These are phyloP conservation scores for Pheucticus melanocephalus DNA, from an alignment of 2,113 vertebrate species.

Conservation along the genomic window DNA sequence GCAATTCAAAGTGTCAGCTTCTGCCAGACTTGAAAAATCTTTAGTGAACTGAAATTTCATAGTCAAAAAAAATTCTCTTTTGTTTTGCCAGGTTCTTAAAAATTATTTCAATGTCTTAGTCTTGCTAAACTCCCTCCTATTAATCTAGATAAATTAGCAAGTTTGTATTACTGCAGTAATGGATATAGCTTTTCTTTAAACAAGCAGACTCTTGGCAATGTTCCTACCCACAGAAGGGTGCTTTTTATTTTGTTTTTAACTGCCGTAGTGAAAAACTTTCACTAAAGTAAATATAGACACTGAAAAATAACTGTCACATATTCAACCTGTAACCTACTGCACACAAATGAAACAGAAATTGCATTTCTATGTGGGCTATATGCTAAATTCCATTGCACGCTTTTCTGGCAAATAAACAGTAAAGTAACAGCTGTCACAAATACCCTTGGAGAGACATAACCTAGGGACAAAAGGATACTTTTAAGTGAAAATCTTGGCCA, in stretches of 20 bases:
- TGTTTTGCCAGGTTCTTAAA: background rate
- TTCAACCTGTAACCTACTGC: background rate
- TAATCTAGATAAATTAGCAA: background rate
- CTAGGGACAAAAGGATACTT: background rate
- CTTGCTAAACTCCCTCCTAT: background rate
- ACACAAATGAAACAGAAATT: background rate
- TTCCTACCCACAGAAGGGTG: rapidly evolving
- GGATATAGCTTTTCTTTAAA: background rate
- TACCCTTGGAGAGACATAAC: background rate
- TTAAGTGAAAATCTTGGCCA: background rate
- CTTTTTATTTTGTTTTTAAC: background rate
- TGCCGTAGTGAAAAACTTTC: background rate
- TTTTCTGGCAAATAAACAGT: background rate
- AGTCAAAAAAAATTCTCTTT: background rate
- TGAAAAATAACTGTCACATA: background rate
- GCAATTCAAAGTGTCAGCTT: background rate
- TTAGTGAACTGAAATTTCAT: background rate
- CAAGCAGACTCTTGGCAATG: background rate
- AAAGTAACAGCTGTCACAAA: background rate
- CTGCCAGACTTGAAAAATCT: background rate
- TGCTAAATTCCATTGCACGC: background rate
- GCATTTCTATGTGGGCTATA: background rate
- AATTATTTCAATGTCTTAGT: background rate
- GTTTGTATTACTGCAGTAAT: background rate
- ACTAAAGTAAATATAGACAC: background rate